Evolutionary conservation across 2,797 vertebrate genomes (phyloP).

Genomic region (Pteronotus mesoamericanus): DNA sequence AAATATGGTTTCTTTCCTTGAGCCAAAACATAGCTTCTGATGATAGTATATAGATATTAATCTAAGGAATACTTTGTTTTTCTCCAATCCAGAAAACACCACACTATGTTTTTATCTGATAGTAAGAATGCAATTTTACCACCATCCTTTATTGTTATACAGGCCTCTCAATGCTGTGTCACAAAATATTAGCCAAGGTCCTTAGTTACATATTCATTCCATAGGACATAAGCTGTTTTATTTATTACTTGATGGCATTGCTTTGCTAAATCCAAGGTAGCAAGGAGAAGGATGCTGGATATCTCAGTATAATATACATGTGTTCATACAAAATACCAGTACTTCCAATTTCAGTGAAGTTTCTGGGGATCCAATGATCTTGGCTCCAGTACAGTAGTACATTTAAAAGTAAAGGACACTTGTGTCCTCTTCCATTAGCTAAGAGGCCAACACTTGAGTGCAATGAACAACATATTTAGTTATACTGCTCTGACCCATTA

Average conservation of each 20-base stretch:
- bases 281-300: background rate
- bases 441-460: background rate
- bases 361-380: background rate
- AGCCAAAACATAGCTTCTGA: background rate
- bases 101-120: background rate
- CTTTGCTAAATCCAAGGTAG: background rate
- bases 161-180: background rate
- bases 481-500: background rate
- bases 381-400: background rate
- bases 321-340: background rate
- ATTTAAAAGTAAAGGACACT: background rate
- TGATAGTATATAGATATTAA: background rate
- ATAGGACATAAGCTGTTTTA: background rate
- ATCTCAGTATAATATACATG: background rate
- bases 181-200: background rate
- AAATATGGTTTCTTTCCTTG: background rate
- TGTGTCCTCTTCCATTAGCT: fast-evolving
- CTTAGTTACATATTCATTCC: background rate
- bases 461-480: background rate
- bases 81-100: background rate
- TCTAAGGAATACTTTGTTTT: background rate
- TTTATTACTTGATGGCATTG: background rate
- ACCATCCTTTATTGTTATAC: background rate
- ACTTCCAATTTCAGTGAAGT: background rate
- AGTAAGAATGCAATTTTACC: background rate